phyloP scores from a whole-genome alignment of 2,888 invertebrate genomes.

The Drosophila histrio region DNA sequence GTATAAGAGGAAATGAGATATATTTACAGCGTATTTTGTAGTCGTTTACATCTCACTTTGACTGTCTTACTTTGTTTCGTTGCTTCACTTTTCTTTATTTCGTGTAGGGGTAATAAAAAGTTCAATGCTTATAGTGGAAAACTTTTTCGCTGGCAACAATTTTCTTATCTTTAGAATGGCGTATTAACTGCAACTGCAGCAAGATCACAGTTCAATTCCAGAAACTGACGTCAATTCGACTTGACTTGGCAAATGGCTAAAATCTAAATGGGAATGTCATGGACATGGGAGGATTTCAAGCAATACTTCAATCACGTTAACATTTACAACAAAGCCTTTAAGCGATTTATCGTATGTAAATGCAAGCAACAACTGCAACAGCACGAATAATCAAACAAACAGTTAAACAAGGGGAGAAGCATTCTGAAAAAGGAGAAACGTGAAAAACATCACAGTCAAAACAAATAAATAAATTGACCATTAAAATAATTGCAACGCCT shows the following conservation, averaged over 20 bases:
- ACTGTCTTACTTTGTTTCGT: conserved; percentile 18
- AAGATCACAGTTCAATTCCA: conserved; percentile 15
- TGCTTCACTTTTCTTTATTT: conserved; percentile 25
- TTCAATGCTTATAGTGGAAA: conserved; percentile 42
- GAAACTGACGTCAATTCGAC: neutral
- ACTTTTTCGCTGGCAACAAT: conserved; percentile 50
- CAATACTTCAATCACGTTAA: conserved; percentile 70
- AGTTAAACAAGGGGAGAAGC: conserved; percentile 41
- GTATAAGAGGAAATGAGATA: neutral
- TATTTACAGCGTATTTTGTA: neutral
- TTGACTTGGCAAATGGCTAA: neutral
- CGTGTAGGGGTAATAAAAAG: conserved; percentile 33
- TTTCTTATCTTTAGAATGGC: conserved; percentile 65
- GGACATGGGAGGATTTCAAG: conserved; percentile 54
- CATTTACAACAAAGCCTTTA: conserved; percentile 29
- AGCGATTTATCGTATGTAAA: conserved; percentile 63
- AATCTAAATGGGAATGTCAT: conserved; percentile 18
- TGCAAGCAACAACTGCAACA: conserved; percentile 30
- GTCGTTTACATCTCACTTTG: neutral
- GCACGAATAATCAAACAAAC: conserved; percentile 16
- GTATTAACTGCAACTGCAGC: conserved; percentile 56
- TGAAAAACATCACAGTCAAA: conserved; percentile 53
- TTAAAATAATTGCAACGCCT: conserved; percentile 81
- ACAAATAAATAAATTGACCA: conserved; percentile 81
- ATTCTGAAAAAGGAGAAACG: conserved; percentile 70